Evolutionary conservation across 2,888 invertebrate species (phyloP).

Genomic region (Drosophila formosana): DNA sequence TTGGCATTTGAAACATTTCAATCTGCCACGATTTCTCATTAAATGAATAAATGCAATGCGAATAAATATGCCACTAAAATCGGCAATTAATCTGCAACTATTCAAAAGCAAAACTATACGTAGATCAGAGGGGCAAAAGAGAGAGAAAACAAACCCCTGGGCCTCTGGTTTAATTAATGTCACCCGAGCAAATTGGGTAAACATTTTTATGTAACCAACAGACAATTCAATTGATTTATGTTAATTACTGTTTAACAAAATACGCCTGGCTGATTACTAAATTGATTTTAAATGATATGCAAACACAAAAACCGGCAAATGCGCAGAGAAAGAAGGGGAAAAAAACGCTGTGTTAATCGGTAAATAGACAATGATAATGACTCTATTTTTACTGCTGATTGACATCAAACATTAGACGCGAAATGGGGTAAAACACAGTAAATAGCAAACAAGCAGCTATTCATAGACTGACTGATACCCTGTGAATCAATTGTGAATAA

Average conservation of each 20-base stretch:
- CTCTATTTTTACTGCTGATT: constrained; percentile 59
- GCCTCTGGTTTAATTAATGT: constrained; percentile 30
- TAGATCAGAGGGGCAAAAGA: not conserved
- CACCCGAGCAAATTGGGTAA: constrained; percentile 45
- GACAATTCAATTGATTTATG: constrained; percentile 72
- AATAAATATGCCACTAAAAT: not conserved
- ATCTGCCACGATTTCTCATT: constrained; percentile 11
- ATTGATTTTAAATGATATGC: constrained; percentile 74
- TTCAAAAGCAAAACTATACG: not conserved
- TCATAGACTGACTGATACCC: not conserved
- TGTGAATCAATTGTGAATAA: not conserved
- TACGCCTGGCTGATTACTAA: constrained; percentile 65
- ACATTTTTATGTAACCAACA: constrained; percentile 55
- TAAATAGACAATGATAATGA: constrained; percentile 57
- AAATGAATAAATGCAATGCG: constrained; percentile 25
- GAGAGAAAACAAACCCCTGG: not conserved
- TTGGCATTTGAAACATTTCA: constrained; percentile 29
- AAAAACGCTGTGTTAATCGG: constrained; percentile 32
- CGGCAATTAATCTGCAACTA: constrained; percentile 3
- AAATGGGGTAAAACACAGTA: constrained; percentile 15
- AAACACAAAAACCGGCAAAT: constrained; percentile 41
- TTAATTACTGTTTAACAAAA: constrained; percentile 77
- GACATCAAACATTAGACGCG: constrained; percentile 43
- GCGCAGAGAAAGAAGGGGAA: not conserved
- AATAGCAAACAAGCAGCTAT: not conserved